Base-by-base conservation (phyloP, 2,113 vertebrate species). In the Lagopus muta region DNA sequence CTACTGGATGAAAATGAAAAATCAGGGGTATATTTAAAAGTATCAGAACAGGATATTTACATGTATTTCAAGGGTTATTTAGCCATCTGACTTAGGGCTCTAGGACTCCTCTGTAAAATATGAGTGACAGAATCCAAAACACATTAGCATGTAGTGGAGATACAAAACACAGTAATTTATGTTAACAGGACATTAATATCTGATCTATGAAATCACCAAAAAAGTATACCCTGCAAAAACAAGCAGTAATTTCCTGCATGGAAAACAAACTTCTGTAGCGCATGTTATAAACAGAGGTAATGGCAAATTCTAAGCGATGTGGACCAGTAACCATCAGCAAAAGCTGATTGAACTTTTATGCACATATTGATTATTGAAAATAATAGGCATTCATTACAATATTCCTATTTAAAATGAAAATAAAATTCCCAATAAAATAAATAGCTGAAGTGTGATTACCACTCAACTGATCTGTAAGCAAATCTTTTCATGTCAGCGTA, bases 391-490 rank as follows among this genome's bases (percentile, higher is more conserved):
- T 90, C 78, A 69, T 89, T 95, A 75, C 91, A 83, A 93, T 87
- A 75, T 95, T 97, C 96, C 97, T 97, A 97, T 83, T 97, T 94
- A 74, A 97, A 91, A 97, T 45, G 62, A 97, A 96, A 95, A 64
- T 93, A 89, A 88, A 90, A 82, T 89, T 95, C 95, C 82, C 94
- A 95, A 97, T 96, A 97, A 97, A 98, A 98, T 98, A 98, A 98
- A 98, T 98, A 98, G 96, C 94, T 97, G 90, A 95, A 93, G 91
- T 96, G 96, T 95, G 97, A 97, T 96, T 93, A 95, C 83, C 90
- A 96, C 86, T 96, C 91, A 94, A 92, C 93, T 95, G 45, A 88
- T 40, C 88, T 93, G 83, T 65, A 93, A 86, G 86, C 94, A 95
- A 86, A 96, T 42, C 85, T 95, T 91, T 13, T 64, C 55, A 57